phyloP scores from a whole-genome alignment of 1,140 invertebrate species.

The Caenorhabditis tropicalis region DNA sequence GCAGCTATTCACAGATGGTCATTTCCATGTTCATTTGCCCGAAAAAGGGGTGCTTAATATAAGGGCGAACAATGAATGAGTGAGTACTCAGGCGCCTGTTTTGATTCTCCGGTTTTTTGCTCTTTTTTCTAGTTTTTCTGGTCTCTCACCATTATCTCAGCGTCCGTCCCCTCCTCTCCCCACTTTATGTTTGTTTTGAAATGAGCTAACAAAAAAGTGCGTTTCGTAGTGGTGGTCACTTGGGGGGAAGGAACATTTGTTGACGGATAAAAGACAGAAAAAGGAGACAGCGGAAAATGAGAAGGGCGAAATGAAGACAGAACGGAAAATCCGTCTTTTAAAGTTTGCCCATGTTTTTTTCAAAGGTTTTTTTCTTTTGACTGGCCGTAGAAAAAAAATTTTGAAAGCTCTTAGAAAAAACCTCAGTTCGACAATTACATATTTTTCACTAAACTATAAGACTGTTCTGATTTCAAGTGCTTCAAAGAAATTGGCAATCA shows the following conservation, averaged over 20 bases:
- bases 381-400: too few relatives aligned
- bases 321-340: neutral
- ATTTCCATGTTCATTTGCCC: neutral
- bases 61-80: conserved; percentile 41
- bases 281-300: neutral
- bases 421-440: too few relatives aligned
- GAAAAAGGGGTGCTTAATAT: conserved; percentile 1
- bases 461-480: neutral
- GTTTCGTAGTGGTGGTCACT: conserved; percentile 10
- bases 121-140: conserved; percentile 41
- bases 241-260: conserved; percentile 9
- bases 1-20: neutral
- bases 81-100: neutral
- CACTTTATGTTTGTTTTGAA: conserved; percentile 27
- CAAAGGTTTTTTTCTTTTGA: too few relatives aligned
- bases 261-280: neutral
- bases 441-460: too few relatives aligned
- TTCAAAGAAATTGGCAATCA: too few relatives aligned
- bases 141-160: conserved; percentile 11
- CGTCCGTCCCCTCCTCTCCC: neutral
- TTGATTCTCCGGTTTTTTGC: conserved; percentile 43
- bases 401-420: too few relatives aligned
- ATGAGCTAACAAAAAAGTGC: conserved; percentile 42
- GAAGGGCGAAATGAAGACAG: neutral
- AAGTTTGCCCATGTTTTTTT: neutral